Evolutionary conservation across 2,113 vertebrate species (phyloP).

Genomic region (Peromyscus polionotus): DNA sequence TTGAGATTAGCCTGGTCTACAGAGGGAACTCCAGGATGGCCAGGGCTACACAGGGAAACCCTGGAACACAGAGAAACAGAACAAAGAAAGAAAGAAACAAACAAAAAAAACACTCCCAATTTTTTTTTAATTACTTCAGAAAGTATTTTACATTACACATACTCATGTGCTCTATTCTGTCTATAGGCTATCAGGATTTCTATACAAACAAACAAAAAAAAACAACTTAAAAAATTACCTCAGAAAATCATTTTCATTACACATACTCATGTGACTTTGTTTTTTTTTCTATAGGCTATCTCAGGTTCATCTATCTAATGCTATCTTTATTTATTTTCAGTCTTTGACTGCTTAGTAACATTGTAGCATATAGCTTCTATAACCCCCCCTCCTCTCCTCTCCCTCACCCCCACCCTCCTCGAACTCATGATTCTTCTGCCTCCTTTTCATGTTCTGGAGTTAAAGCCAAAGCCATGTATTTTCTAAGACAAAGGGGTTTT

Average conservation of each 20-base stretch:
- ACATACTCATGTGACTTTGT: neutral
- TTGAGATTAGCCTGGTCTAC: neutral
- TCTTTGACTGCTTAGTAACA: neutral
- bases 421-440: neutral
- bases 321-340: neutral
- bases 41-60: neutral
- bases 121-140: too few species aligned
- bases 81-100: too few species aligned
- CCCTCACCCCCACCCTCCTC: neutral
- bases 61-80: too few species aligned
- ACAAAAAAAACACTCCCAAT: too few species aligned
- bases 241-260: neutral
- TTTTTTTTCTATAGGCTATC: neutral
- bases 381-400: neutral
- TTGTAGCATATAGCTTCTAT: neutral
- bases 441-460: neutral
- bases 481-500: neutral
- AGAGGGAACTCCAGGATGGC: neutral
- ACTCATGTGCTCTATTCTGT: too few species aligned
- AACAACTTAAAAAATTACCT: neutral
- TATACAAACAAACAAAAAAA: neutral
- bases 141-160: too few species aligned
- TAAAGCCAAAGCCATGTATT: neutral
- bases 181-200: neutral
- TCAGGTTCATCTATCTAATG: neutral